Evolutionary conservation across 2,888 invertebrate species (phyloP).

Genomic region (Frankliniella intonsa): DNA sequence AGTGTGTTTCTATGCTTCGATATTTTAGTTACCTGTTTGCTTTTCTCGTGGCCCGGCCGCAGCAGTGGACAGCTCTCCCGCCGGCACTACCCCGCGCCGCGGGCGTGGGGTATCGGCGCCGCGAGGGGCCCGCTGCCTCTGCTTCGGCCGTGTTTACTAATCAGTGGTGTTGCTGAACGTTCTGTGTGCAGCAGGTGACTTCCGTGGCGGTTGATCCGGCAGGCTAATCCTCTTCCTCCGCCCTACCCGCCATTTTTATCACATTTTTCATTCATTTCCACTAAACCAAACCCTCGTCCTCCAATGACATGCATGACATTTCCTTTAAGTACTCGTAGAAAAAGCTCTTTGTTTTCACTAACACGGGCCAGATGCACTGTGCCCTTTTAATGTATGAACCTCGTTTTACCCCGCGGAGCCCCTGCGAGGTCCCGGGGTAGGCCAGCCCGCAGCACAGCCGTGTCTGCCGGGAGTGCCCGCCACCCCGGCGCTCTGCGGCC

Average conservation of each 20-base stretch:
- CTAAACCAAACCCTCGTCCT: neutral
- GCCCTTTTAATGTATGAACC: neutral
- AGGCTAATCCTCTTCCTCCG: constrained; percentile 15
- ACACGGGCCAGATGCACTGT: too few relatives aligned
- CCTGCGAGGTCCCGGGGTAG: neutral
- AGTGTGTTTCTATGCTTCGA: neutral
- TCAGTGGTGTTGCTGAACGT: neutral
- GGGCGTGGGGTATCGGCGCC: neutral
- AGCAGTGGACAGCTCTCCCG: neutral
- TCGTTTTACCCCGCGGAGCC: neutral
- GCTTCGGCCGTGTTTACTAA: neutral
- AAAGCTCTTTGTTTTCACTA: neutral
- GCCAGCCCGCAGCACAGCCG: neutral
- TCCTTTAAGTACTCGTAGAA: neutral
- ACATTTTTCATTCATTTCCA: neutral
- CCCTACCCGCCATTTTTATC: neutral
- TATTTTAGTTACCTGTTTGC: too few relatives aligned
- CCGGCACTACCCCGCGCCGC: neutral
- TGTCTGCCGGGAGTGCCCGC: neutral
- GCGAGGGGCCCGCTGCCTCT: neutral
- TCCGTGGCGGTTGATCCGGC: constrained; percentile 11
- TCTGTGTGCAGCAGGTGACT: constrained; percentile 21
- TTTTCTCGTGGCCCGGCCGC: too few relatives aligned
- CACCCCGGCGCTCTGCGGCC: neutral
- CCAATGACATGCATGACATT: neutral